Conservation (phyloP, 2,888 invertebrate genomes). For the Drosophila pegasa region DNA sequence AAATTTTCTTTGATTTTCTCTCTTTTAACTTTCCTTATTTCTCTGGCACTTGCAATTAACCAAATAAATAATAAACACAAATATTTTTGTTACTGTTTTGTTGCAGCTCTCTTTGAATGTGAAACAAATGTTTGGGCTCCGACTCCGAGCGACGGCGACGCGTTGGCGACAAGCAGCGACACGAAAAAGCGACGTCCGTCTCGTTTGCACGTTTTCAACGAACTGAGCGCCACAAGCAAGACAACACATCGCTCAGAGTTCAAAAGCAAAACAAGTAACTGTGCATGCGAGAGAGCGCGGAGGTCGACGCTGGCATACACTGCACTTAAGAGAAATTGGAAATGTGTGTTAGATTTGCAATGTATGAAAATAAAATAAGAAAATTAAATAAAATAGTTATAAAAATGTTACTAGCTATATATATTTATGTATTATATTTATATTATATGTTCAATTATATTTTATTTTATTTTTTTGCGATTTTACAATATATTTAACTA, state of each 20-base stretch:
- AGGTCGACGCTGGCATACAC: conserved; percentile 2
- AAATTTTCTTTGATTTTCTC: conserved; percentile 6
- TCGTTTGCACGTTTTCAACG: conserved; percentile 53
- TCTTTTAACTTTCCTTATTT: conserved; percentile 16
- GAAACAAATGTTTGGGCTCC: conserved; percentile 48
- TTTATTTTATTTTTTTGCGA: too few relatives aligned
- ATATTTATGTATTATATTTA: too few relatives aligned
- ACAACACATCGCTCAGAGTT: conserved; percentile 32
- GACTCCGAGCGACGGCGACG: conserved; percentile 66
- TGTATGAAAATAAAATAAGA: too few relatives aligned
- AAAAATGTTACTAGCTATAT: too few relatives aligned
- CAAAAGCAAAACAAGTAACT: conserved; percentile 30
- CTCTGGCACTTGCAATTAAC: conserved; percentile 42
- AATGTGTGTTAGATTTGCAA: too few relatives aligned
- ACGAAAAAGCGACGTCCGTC: conserved; percentile 52
- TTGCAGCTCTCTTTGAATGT: conserved; percentile 44
- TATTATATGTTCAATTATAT: too few relatives aligned
- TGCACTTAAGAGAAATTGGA: background rate
- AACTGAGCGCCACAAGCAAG: conserved; percentile 45
- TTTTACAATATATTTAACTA: too few relatives aligned
- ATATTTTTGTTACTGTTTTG: conserved; percentile 18
- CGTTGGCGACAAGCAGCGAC: conserved; percentile 46
- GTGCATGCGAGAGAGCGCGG: background rate
- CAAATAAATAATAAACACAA: conserved; percentile 31
- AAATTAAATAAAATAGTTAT: too few relatives aligned